Conservation (phyloP, 2,113 vertebrate genomes). For the Merops nubicus region DNA sequence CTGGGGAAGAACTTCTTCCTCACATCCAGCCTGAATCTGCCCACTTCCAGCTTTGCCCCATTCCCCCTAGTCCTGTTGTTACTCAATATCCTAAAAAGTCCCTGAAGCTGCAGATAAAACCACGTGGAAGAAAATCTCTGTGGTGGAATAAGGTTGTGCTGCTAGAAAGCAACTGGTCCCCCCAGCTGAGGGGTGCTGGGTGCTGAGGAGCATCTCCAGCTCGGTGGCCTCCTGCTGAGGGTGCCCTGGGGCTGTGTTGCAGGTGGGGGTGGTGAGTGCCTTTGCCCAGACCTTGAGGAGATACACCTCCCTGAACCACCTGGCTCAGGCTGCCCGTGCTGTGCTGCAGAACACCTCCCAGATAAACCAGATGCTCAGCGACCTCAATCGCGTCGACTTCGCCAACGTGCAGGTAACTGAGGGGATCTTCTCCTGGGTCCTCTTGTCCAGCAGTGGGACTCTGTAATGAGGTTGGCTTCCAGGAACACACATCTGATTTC, state of each 20-base stretch:
- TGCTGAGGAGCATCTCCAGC: background rate
- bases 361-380: constrained; percentile 99
- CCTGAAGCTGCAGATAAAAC: background rate
- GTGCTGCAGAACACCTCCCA: constrained; percentile 98
- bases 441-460: background rate
- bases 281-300: constrained; percentile 93
- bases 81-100: too few relatives aligned
- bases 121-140: background rate
- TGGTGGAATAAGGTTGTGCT: background rate
- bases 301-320: constrained; percentile 96
- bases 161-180: background rate
- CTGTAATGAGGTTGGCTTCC: background rate
- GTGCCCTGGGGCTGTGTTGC: background rate
- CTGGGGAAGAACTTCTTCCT: too few relatives aligned
- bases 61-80: too few relatives aligned
- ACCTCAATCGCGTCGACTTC: constrained; percentile 98
- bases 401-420: constrained; percentile 92
- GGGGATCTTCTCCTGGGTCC: rapidly evolving
- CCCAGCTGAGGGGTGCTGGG: rapidly evolving
- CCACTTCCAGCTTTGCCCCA: too few relatives aligned
- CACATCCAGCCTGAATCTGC: too few relatives aligned
- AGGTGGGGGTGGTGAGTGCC: constrained; percentile 94
- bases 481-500: rapidly evolving
- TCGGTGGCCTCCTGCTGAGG: rapidly evolving
- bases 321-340: constrained; percentile 93